phyloP scores from a whole-genome alignment of 1,140 invertebrate genomes.

The Drosophila kepulauana region DNA sequence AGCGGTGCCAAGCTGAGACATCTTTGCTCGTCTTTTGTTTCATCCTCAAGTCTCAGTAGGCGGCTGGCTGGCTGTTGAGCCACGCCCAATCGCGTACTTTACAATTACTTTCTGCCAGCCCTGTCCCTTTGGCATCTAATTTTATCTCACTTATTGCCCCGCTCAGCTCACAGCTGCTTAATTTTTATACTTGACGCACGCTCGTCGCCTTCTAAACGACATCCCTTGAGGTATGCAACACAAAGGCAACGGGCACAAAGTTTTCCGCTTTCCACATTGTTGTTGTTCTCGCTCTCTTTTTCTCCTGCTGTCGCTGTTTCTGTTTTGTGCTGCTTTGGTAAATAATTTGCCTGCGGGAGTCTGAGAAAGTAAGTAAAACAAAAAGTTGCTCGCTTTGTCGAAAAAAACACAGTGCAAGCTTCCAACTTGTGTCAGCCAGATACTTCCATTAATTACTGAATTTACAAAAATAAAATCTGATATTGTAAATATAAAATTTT shows the following conservation, averaged over 20 bases:
- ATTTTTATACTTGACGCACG: slow-evolving; percentile 70
- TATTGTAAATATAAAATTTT: neutral
- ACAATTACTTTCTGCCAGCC: slow-evolving; percentile 61
- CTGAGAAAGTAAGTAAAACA: slow-evolving; percentile 6
- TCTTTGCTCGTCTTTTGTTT: slow-evolving; percentile 33
- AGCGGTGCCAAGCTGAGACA: slow-evolving; percentile 1
- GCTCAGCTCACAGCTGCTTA: slow-evolving; percentile 64
- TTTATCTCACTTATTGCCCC: slow-evolving; percentile 76
- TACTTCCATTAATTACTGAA: neutral
- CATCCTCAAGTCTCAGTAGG: slow-evolving; percentile 20
- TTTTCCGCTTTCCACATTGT: slow-evolving; percentile 34
- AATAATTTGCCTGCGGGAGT: slow-evolving; percentile 33
- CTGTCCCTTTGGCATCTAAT: slow-evolving; percentile 36
- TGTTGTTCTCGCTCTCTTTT: neutral
- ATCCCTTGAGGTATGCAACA: slow-evolving; percentile 56
- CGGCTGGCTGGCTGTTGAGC: slow-evolving; percentile 13
- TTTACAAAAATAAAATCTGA: neutral
- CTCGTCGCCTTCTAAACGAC: slow-evolving; percentile 65
- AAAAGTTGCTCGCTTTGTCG: slow-evolving; percentile 6
- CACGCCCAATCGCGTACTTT: slow-evolving; percentile 60
- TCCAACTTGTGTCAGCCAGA: neutral
- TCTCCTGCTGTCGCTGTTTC: slow-evolving; percentile 6
- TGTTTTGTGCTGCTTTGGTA: slow-evolving; percentile 18
- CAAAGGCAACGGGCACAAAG: slow-evolving; percentile 64
- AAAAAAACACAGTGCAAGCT: neutral